phyloP scores from a whole-genome alignment of 2,888 invertebrate genomes.

The Rhabditophanes sp. region DNA sequence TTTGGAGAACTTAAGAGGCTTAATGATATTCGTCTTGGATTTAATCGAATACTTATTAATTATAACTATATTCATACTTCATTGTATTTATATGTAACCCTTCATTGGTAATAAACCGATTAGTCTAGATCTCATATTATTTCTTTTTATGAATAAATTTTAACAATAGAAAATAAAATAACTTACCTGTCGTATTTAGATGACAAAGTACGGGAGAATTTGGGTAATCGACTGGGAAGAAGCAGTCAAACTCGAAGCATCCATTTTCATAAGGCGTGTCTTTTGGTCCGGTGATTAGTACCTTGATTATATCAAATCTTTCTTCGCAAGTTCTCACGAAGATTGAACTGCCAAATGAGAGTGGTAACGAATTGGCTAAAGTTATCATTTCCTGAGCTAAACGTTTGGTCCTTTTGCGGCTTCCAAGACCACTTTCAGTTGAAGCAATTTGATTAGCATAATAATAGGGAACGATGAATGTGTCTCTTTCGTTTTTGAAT shows the following conservation, averaged over 20 bases:
- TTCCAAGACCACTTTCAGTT: conserved; percentile 6
- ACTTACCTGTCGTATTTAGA: conserved; percentile 52
- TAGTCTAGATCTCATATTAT: too few species aligned
- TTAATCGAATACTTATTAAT: too few species aligned
- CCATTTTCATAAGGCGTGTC: conserved; percentile 53
- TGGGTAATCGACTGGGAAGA: conserved; percentile 52
- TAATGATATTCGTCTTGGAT: too few species aligned
- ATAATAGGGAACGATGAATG: too few species aligned
- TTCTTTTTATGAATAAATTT: too few species aligned
- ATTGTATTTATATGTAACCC: too few species aligned
- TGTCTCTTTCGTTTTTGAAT: too few species aligned
- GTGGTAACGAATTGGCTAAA: conserved; percentile 71
- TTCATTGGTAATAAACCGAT: too few species aligned
- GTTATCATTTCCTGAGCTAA: conserved; percentile 87
- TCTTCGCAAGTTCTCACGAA: conserved; percentile 87
- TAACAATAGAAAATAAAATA: too few species aligned
- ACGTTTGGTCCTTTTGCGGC: conserved; percentile 64
- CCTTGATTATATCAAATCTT: conserved; percentile 85
- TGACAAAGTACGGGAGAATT: conserved; percentile 49
- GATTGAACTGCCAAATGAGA: conserved; percentile 74
- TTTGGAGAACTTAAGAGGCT: too few species aligned
- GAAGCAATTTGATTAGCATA: not conserved
- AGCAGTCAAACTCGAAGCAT: conserved; percentile 50
- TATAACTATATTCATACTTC: too few species aligned
- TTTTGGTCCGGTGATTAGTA: conserved; percentile 53